Conservation (phyloP, 2,113 vertebrate species). For the Bothrops jararaca region DNA sequence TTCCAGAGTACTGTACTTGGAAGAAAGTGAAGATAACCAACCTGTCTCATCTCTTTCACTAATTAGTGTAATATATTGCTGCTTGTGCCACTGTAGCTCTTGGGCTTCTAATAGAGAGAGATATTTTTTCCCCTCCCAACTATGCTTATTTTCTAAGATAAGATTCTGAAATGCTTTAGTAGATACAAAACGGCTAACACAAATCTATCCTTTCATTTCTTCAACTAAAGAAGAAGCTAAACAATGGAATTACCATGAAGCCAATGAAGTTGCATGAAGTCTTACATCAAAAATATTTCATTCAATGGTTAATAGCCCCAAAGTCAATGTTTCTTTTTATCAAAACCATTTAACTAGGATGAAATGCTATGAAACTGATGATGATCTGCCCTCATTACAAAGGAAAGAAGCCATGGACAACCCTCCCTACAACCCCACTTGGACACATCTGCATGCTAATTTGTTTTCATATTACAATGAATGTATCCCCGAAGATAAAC, state of each 20-base stretch:
- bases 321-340: not conserved
- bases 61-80: not conserved
- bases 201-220: not conserved
- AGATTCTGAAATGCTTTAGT: not conserved
- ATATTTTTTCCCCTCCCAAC: not conserved
- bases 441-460: not conserved
- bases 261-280: not conserved
- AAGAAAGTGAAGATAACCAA: not conserved
- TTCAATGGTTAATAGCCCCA: not conserved
- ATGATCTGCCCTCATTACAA: not conserved
- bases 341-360: not conserved
- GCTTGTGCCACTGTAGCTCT: not conserved
- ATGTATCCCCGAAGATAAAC: not conserved
- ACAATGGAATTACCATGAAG: not conserved
- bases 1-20: not conserved
- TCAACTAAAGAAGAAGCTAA: not conserved
- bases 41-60: not conserved
- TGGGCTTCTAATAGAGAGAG: not conserved
- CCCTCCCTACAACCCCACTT: not conserved
- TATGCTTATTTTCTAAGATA: not conserved
- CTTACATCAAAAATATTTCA: not conserved
- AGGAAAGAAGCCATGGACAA: not conserved
- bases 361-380: not conserved
- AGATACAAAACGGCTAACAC: not conserved
- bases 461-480: not conserved